These are phyloP conservation scores for Lasioglossum pauxillum DNA, from an alignment of 2,888 invertebrate species.

Conservation along the genomic window DNA sequence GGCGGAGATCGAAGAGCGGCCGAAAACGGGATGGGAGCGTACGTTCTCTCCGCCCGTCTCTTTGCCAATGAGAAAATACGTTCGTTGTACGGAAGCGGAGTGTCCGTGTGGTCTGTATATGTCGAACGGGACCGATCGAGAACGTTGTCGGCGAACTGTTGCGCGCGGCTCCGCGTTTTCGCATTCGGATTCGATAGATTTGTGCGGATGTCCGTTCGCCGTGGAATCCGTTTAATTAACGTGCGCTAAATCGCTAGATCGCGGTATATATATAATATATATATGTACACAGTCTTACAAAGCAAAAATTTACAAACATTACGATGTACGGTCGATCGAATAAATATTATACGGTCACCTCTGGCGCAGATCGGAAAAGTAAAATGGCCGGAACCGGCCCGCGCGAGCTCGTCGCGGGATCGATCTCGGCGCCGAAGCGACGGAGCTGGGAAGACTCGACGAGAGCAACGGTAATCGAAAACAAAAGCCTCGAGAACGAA, in stretches of 20 bases:
- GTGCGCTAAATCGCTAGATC: conserved; percentile 76
- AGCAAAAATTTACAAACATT: conserved; percentile 84
- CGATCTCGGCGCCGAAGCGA: conserved; percentile 23
- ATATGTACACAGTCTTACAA: conserved; percentile 85
- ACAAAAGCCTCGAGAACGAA: background rate
- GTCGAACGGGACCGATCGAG: background rate
- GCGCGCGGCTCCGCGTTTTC: conserved; percentile 12
- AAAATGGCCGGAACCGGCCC: conserved; percentile 27
- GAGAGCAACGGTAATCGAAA: background rate
- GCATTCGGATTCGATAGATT: background rate
- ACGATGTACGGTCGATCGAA: conserved; percentile 81
- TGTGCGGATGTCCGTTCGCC: conserved; percentile 39
- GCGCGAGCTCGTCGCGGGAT: conserved; percentile 19
- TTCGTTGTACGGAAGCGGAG: conserved; percentile 10
- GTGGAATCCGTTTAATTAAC: conserved; percentile 60
- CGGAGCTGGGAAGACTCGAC: conserved; percentile 49
- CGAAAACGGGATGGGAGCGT: background rate
- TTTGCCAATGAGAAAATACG: conserved; percentile 10
- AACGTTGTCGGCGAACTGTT: background rate
- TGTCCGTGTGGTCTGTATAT: too few relatives aligned
- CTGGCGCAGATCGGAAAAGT: conserved; percentile 45
- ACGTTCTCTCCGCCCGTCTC: background rate
- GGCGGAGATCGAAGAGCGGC: background rate
- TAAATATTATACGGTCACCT: conserved; percentile 67
- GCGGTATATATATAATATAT: conserved; percentile 79